A percentile compares a stretch with the other conserved stretches of the same genome.
Conservation (phyloP, 2,113 vertebrate species). For the Larimichthys crocea region DNA sequence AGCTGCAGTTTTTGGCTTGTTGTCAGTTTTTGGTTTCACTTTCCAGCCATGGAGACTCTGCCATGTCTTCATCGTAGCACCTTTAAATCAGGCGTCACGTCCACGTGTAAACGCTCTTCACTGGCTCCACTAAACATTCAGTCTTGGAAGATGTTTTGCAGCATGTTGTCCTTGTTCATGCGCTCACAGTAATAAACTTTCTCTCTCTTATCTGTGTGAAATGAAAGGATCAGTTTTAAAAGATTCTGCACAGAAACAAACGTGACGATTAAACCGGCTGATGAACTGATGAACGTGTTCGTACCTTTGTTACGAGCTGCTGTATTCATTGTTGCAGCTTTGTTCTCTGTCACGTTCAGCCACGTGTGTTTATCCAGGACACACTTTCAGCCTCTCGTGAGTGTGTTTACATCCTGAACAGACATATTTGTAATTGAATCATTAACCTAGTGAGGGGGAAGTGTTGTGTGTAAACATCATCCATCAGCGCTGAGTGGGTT, state of each 20-base stretch:
- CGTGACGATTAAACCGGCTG: background rate
- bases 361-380: background rate
- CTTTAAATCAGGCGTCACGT: too few species aligned
- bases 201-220: background rate
- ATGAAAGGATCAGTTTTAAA: background rate
- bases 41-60: too few species aligned
- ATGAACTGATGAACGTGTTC: background rate
- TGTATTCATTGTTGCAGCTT: background rate
- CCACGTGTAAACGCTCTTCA: too few species aligned
- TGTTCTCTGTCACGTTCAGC: background rate
- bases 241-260: background rate
- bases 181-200: background rate
- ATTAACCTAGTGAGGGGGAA: conserved; percentile 44
- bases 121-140: too few species aligned
- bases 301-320: background rate
- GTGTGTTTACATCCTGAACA: conserved; percentile 27
- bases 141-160: too few species aligned
- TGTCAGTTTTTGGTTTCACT: too few species aligned
- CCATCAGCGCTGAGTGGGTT: conserved; percentile 33
- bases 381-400: background rate
- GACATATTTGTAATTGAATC: conserved; percentile 37
- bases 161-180: background rate
- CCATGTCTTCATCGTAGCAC: too few species aligned
- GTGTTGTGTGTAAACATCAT: conserved; percentile 43
- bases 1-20: too few species aligned